phyloP scores from a whole-genome alignment of 2,113 vertebrate species.

The Melanocharis versteri region DNA sequence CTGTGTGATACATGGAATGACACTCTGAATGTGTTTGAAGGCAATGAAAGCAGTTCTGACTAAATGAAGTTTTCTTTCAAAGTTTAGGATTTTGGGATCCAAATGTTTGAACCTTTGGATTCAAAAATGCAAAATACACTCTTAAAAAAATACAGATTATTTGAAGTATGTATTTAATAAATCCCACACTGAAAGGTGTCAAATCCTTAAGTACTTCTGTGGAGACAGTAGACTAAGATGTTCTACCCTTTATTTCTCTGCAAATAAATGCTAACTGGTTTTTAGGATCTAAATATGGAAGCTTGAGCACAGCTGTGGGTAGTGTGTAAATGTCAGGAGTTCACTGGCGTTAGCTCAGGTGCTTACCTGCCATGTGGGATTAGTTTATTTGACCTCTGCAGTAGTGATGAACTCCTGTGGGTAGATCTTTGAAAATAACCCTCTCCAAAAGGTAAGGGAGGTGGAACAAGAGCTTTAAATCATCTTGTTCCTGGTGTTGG shows the following conservation, averaged over 20 bases:
- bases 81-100: neutral
- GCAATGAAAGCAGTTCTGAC: neutral
- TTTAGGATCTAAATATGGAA: neutral
- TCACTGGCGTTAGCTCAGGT: neutral
- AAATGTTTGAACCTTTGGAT: neutral
- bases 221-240: neutral
- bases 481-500: neutral
- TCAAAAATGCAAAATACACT: neutral
- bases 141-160: neutral
- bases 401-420: neutral
- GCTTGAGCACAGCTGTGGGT: neutral
- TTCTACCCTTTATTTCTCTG: neutral
- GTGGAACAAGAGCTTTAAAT: neutral
- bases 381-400: neutral
- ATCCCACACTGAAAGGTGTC: neutral
- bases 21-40: neutral
- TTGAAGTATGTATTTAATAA: neutral
- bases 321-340: neutral
- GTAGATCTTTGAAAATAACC: neutral
- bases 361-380: rapidly evolving
- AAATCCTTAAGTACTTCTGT: neutral
- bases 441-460: neutral
- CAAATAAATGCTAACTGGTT: neutral
- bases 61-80: neutral
- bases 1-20: neutral